Conservation (phyloP, 2,797 vertebrate genomes). For the Ptychadena robeensis region DNA sequence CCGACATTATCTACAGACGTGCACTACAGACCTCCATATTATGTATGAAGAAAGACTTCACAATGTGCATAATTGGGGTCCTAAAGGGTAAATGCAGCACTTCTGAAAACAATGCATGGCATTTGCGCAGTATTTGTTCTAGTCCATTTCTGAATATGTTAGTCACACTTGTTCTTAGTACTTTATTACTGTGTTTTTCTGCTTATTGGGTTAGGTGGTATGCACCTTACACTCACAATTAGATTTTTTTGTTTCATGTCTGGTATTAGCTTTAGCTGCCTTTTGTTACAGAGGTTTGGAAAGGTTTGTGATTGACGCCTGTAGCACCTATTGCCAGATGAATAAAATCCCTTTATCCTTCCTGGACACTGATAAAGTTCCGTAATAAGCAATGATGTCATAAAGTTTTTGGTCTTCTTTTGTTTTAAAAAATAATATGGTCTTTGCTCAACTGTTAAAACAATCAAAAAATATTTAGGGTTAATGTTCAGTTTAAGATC, state of each 20-base stretch:
- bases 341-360: not conserved
- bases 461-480: too few species aligned
- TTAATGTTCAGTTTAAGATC: too few species aligned
- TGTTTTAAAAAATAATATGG: too few species aligned
- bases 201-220: not conserved
- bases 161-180: not conserved
- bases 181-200: not conserved
- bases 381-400: too few species aligned
- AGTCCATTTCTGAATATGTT: not conserved
- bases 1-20: not conserved
- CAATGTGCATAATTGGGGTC: not conserved
- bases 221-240: not conserved
- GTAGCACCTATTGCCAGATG: too few species aligned
- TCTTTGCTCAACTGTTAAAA: too few species aligned
- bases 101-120: not conserved
- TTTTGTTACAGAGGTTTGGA: not conserved
- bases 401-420: too few species aligned
- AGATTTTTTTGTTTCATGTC: not conserved
- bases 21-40: not conserved
- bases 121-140: not conserved
- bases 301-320: too few species aligned
- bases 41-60: not conserved
- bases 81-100: not conserved
- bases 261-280: not conserved
- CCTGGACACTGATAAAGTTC: too few species aligned